Conservation (phyloP, 92 coral and sea anemone genomes). For the Phenganax stokvisi region DNA sequence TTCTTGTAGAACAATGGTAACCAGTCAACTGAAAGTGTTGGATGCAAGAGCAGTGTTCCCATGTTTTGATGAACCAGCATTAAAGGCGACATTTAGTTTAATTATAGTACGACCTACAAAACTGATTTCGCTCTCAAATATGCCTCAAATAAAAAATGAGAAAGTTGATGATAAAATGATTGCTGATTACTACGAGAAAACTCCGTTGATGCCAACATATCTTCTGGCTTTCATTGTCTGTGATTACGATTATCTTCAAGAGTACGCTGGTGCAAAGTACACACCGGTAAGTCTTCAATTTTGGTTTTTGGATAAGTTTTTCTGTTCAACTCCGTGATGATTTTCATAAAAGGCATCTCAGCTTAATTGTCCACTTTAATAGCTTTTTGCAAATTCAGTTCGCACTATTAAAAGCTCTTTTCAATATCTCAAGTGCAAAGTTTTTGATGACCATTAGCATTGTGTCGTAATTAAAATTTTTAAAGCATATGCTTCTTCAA, state of each 20-base stretch:
- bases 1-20: constrained; percentile 65
- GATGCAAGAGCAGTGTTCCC: constrained; percentile 88
- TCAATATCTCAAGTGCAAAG: too few relatives aligned
- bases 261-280: constrained; percentile 1
- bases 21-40: constrained; percentile 86
- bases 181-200: constrained; percentile 57
- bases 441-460: too few relatives aligned
- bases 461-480: too few relatives aligned
- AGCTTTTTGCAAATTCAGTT: too few relatives aligned
- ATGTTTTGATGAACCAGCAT: constrained; percentile 86
- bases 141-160: constrained; percentile 52
- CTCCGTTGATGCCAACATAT: constrained; percentile 79
- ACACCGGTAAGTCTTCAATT: neutral
- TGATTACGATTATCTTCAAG: constrained; percentile 52
- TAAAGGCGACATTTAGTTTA: constrained; percentile 75
- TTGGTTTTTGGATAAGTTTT: too few relatives aligned
- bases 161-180: constrained; percentile 32
- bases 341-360: too few relatives aligned
- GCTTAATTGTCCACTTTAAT: too few relatives aligned
- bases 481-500: too few relatives aligned
- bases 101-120: constrained; percentile 61
- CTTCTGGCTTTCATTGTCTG: constrained; percentile 83
- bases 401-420: too few relatives aligned
- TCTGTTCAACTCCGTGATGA: too few relatives aligned
- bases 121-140: constrained; percentile 62